Percentiles rank a stretch among this genome's conserved stretches.
Conservation (phyloP, 2,113 vertebrate species). For the Triplophysa tibetana region DNA sequence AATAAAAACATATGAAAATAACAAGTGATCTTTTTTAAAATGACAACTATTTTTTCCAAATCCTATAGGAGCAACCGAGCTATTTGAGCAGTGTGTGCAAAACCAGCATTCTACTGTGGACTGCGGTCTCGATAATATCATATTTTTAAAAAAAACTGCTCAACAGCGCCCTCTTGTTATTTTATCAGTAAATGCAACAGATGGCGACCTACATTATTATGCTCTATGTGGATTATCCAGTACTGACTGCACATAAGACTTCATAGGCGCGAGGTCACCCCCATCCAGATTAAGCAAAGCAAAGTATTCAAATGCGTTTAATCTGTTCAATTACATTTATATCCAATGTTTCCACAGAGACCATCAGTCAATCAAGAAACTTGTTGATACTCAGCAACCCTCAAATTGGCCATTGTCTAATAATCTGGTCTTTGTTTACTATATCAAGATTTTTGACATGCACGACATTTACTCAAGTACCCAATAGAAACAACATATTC, state of each 20-base stretch:
- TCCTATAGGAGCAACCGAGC: neutral
- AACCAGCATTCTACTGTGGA: no score
- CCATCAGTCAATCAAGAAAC: no score
- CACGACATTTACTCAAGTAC: no score
- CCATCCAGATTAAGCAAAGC: constrained; percentile 52
- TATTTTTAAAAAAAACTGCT: constrained; percentile 9
- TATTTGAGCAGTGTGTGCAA: neutral
- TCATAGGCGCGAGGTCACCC: constrained; percentile 48
- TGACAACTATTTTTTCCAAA: neutral
- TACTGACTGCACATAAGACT: constrained; percentile 48
- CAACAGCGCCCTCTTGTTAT: constrained; percentile 54
- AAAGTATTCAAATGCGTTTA: no score
- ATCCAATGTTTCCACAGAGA: no score
- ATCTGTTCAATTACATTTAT: no score
- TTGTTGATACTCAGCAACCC: no score
- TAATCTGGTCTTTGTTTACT: no score
- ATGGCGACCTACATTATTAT: constrained; percentile 61
- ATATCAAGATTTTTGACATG: no score
- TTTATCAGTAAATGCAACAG: constrained; percentile 55
- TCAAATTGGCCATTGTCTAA: neutral
- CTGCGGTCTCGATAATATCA: no score
- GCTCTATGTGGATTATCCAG: constrained; percentile 49
- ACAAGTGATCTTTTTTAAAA: neutral
- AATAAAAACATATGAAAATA: neutral
- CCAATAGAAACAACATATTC: no score